These are phyloP conservation scores for Aplochiton taeniatus DNA, from an alignment of 2,797 vertebrate genomes.

Conservation along the genomic window DNA sequence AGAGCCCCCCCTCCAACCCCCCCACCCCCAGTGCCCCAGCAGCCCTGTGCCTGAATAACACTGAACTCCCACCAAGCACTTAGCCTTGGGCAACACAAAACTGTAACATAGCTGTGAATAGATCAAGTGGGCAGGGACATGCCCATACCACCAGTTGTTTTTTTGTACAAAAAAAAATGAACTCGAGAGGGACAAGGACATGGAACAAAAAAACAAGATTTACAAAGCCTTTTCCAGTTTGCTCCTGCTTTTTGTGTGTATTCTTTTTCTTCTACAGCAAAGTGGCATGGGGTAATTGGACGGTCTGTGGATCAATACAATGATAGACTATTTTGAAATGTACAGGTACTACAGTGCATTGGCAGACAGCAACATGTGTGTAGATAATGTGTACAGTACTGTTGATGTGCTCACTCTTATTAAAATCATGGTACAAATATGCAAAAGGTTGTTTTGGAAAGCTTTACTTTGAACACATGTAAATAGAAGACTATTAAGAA, in stretches of 20 bases:
- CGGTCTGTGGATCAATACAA: slow-evolving; percentile 57
- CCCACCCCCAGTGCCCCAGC: slow-evolving; percentile 1
- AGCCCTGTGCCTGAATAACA: slow-evolving; percentile 58
- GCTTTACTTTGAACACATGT: slow-evolving; percentile 99
- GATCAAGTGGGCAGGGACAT: slow-evolving; percentile 52
- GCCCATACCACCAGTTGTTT: slow-evolving; percentile 41
- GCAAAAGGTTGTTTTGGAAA: slow-evolving; percentile 97
- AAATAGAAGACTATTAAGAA: slow-evolving; percentile 84
- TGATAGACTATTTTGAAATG: slow-evolving; percentile 59
- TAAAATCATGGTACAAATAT: slow-evolving; percentile 93
- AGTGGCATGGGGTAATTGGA: slow-evolving; percentile 61
- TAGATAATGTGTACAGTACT: slow-evolving; percentile 91
- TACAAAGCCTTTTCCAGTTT: slow-evolving; percentile 81
- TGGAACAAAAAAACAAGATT: slow-evolving; percentile 70
- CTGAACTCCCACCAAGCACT: slow-evolving; percentile 75
- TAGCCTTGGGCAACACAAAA: slow-evolving; percentile 66
- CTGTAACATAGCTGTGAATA: slow-evolving; percentile 80
- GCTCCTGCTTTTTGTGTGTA: slow-evolving; percentile 76
- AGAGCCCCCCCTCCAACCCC: slow-evolving; percentile 7
- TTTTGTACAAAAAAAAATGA: slow-evolving; percentile 62
- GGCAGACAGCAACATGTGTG: slow-evolving; percentile 68
- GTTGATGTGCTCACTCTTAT: slow-evolving; percentile 78
- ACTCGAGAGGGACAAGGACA: slow-evolving; percentile 43
- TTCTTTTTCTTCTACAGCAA: slow-evolving; percentile 76
- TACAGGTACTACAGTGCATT: slow-evolving; percentile 70